Percentiles rank a stretch among this genome's conserved stretches.
These are phyloP conservation scores for Calidris pugnax DNA, from an alignment of 2,113 vertebrate species.

Conservation along the genomic window DNA sequence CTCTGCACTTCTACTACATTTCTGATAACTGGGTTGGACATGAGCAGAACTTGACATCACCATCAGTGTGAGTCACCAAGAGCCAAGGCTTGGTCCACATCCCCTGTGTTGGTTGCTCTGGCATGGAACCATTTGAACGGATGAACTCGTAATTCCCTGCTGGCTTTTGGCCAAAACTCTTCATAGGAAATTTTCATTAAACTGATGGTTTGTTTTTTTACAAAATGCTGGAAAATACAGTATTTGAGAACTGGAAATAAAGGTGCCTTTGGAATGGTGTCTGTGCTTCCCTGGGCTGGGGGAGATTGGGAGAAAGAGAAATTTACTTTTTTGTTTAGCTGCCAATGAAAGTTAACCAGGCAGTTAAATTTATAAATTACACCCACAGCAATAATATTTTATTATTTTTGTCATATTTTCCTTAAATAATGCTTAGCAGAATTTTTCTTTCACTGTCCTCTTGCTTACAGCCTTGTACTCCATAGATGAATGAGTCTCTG, in stretches of 20 bases:
- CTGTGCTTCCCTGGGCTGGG: neutral
- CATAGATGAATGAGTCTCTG: neutral
- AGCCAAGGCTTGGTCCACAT: neutral
- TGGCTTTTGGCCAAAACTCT: neutral
- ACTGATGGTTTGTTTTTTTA: neutral
- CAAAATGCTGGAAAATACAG: accelerated
- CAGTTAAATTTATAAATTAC: neutral
- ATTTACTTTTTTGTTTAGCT: neutral
- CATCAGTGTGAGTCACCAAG: neutral
- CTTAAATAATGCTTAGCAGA: neutral
- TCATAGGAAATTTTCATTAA: neutral
- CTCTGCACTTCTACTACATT: neutral
- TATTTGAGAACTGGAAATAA: neutral
- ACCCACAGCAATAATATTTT: neutral
- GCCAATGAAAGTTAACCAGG: neutral
- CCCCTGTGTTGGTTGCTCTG: neutral
- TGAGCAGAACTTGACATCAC: neutral
- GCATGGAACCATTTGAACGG: neutral
- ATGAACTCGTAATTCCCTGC: neutral
- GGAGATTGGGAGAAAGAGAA: neutral
- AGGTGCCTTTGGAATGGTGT: neutral
- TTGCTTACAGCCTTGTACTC: neutral
- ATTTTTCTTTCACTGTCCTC: neutral
- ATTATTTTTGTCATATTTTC: neutral
- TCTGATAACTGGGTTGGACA: neutral